phyloP scores from a whole-genome alignment of 35 echinoderm and acorn worm species.

The Apostichopus parvimensis region DNA sequence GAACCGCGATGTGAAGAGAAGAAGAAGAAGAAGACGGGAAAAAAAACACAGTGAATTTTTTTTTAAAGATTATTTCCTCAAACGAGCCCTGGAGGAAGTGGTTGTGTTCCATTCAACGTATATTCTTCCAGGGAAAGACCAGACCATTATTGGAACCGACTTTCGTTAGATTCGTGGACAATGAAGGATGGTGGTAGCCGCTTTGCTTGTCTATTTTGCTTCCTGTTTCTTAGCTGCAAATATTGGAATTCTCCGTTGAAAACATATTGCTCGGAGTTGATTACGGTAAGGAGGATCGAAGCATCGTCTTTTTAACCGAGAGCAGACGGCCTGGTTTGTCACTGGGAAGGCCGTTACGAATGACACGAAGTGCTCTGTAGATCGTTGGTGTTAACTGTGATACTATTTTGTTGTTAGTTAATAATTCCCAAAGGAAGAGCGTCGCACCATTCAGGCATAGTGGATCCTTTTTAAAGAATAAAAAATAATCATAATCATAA shows the following conservation, averaged over 20 bases:
- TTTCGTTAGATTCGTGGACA: not conserved
- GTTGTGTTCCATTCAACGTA: conserved; percentile 26
- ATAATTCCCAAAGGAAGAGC: no score
- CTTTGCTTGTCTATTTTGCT: not conserved
- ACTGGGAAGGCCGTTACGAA: not conserved
- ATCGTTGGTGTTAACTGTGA: no score
- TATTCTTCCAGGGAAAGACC: conserved; percentile 5
- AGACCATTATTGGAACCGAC: not conserved
- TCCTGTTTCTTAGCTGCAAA: not conserved
- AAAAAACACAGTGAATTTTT: conserved; percentile 5
- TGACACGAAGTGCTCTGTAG: no score
- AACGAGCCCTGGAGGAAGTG: conserved; percentile 48
- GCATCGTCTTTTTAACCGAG: not conserved
- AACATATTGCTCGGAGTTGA: not conserved
- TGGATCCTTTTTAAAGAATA: no score
- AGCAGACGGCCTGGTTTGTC: not conserved
- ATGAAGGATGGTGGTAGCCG: not conserved
- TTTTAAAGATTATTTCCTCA: conserved; percentile 43
- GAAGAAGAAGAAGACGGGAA: not conserved
- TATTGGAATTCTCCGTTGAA: not conserved
- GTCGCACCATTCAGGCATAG: no score
- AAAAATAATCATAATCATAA: no score
- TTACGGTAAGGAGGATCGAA: not conserved
- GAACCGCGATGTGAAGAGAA: conserved; percentile 33
- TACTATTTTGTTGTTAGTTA: no score